Evolutionary conservation across 1,140 invertebrate species (phyloP).

Genomic region (Diachasmimorpha longicaudata): DNA sequence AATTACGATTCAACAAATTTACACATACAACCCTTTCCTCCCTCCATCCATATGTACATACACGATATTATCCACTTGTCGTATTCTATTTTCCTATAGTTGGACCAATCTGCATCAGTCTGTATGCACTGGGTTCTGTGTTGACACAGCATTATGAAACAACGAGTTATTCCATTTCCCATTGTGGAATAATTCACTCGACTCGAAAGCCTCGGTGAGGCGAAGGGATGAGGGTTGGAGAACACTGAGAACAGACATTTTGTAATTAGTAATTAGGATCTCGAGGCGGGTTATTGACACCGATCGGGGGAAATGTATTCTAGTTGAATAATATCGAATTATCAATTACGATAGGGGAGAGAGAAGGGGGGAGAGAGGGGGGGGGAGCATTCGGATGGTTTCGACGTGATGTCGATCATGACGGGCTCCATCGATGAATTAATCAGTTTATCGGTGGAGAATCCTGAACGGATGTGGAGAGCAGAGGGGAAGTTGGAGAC

Average conservation of each 20-base stretch:
- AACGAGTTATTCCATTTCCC: background rate
- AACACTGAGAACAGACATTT: too few species aligned
- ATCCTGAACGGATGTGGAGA: background rate
- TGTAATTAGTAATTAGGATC: background rate
- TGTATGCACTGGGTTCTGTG: background rate
- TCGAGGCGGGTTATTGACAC: background rate
- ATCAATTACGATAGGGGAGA: conserved; percentile 3
- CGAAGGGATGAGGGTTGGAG: background rate
- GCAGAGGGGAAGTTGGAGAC: background rate
- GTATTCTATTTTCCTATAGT: background rate
- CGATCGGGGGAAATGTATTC: background rate
- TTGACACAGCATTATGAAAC: conserved; percentile 4
- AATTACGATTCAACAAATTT: conserved; percentile 1
- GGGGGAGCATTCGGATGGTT: background rate
- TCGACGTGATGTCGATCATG: background rate
- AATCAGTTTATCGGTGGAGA: background rate
- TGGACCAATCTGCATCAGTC: background rate
- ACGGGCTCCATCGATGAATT: background rate
- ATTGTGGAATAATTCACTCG: background rate
- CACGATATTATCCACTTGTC: background rate
- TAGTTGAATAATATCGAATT: background rate
- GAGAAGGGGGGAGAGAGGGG: too few species aligned
- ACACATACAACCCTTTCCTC: background rate
- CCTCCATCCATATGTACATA: background rate
- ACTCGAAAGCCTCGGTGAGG: background rate